Evolutionary conservation across 2,113 vertebrate species (phyloP).

Genomic region (Emydocephalus ijimae): DNA sequence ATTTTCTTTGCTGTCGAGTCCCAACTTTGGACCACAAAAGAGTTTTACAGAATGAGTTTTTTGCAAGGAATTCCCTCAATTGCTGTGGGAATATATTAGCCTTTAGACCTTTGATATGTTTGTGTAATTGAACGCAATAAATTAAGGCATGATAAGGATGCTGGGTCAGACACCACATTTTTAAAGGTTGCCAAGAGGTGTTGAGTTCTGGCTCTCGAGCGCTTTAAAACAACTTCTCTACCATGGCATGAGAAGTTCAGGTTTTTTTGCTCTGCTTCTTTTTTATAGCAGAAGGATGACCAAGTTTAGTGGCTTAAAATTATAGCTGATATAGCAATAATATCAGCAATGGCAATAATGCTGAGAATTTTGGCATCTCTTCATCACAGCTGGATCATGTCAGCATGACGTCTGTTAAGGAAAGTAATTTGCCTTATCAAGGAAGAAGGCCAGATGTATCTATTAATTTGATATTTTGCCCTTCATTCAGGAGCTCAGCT

Average conservation of each 20-base stretch:
- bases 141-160: constrained; percentile 37
- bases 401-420: neutral
- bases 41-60: neutral
- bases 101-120: constrained; percentile 43
- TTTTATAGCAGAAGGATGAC: neutral
- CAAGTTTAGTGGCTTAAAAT: constrained; percentile 6
- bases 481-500: neutral
- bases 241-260: constrained; percentile 10
- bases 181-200: neutral
- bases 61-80: constrained; percentile 38
- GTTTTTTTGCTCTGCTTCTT: neutral
- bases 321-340: neutral
- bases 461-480: neutral
- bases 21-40: neutral
- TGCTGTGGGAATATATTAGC: constrained; percentile 32
- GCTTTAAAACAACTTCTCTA: neutral
- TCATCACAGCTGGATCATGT: neutral
- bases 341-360: neutral
- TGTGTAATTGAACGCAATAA: constrained; percentile 34
- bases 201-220: neutral
- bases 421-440: neutral
- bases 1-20: neutral
- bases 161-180: neutral
- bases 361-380: neutral
- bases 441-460: neutral